Conservation (phyloP, 2,113 vertebrate species). For the Illadopsis cleaveri region DNA sequence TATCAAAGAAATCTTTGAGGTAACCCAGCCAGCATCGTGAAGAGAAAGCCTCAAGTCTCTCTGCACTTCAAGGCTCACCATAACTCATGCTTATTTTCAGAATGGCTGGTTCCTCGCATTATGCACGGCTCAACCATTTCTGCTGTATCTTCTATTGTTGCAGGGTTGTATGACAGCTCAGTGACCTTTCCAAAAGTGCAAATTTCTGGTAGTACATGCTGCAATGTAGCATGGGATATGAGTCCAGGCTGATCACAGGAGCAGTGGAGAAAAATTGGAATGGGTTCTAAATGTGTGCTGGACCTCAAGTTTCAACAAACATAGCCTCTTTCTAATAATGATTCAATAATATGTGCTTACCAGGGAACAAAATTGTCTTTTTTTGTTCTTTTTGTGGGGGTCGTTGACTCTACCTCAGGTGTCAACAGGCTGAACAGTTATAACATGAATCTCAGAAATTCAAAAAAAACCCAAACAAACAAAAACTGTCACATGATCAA, state of each 20-base stretch:
- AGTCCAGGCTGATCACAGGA: background rate
- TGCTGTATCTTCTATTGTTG: background rate
- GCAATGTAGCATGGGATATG: background rate
- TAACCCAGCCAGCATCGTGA: constrained; percentile 23
- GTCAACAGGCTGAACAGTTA: background rate
- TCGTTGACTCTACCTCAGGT: background rate
- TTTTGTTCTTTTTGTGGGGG: background rate
- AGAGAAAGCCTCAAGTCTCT: constrained; percentile 39
- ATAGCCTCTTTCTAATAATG: background rate
- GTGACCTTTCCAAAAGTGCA: background rate
- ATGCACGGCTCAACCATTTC: background rate
- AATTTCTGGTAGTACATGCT: background rate
- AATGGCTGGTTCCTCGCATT: background rate
- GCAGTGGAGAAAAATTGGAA: background rate
- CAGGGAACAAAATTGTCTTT: background rate
- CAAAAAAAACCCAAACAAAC: background rate
- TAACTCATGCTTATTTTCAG: constrained; percentile 28
- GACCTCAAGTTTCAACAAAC: background rate
- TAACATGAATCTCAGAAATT: background rate
- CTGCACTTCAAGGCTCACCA: constrained; percentile 22
- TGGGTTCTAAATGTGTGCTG: background rate
- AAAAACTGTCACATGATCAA: background rate
- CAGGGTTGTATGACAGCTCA: background rate
- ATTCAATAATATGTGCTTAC: background rate
- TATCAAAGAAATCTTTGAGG: constrained; percentile 60